Conservation (phyloP, 2,888 invertebrate species). For the Anarsia innoxiella region DNA sequence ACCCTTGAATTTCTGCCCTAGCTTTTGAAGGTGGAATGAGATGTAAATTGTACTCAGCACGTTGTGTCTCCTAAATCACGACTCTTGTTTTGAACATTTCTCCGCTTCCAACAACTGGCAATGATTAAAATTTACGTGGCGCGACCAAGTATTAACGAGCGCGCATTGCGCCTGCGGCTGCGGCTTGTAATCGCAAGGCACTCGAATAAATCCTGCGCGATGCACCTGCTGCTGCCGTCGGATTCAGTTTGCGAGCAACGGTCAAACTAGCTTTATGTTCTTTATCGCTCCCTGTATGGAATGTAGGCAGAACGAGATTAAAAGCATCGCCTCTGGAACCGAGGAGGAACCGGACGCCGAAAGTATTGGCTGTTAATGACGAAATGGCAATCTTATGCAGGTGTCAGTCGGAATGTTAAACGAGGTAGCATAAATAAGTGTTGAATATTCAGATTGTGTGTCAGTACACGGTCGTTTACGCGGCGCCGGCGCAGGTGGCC, state of each 20-base stretch:
- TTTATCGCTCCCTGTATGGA: constrained; percentile 7
- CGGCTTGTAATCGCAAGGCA: constrained; percentile 52
- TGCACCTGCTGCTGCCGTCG: constrained; percentile 70
- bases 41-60: constrained; percentile 22
- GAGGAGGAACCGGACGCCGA: constrained; percentile 23
- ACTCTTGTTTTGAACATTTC: constrained; percentile 66
- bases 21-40: background rate
- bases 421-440: constrained; percentile 62
- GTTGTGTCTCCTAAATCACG: constrained; percentile 64
- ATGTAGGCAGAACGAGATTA: constrained; percentile 2
- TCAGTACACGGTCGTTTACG: constrained; percentile 74
- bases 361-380: constrained; percentile 32
- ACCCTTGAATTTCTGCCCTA: no score
- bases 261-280: background rate
- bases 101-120: constrained; percentile 67
- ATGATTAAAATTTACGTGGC: constrained; percentile 73
- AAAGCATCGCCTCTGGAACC: background rate
- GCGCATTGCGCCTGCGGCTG: constrained; percentile 53
- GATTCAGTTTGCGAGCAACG: no score
- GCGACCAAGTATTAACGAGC: constrained; percentile 72
- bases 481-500: constrained; percentile 79
- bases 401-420: constrained; percentile 66
- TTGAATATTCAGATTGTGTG: constrained; percentile 74
- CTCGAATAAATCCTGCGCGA: constrained; percentile 66
- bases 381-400: constrained; percentile 58